Evolutionary conservation across 2,888 invertebrate genomes (phyloP), one percentile per base, ranked within the genome.

Genomic region (Conchocele bisecta): DNA sequence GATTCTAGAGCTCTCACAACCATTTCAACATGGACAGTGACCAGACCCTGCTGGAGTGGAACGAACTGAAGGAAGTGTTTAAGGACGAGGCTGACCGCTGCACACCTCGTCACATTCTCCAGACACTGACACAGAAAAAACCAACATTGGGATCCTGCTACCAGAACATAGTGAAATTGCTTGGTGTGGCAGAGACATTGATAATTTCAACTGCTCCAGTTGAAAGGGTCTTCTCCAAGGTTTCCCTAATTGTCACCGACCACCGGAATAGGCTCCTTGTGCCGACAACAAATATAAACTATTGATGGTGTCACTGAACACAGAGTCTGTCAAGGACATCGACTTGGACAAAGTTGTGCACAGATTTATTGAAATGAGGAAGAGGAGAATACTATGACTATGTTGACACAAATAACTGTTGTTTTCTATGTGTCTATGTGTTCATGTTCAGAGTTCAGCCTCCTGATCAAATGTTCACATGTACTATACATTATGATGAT

Each of bases 161-260:
- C 20, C 69, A 57, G 13, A 69, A 59, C 26, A 51, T 69, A 1
- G 17, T 37, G 1, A 60, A 64, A 29, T 42, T 74, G 5, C 46
- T 69, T 17, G 22, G 11, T 9, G 35, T 60, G 22, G 35, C 39
- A 15, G 56, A 69, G 41, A 46, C 60, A 20, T 15, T 73, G 4
- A 73, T 73, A 26, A 29, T 73, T 2, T 64, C 68, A 37, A 73
- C 65, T 17, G 58, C 73, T 1, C 48, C 68, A 17, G 68, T 61
- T 5, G 69, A 74, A 39, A 53, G 71, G 35, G 71, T 65, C 0
- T 73, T 68, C 31, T 63, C 67, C 2, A 37, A 28, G 22, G 73
- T 68, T 5, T 37, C 68, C 20, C 35, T 74, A 7, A 64, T 54
- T 24, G 67, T 72, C 2, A 72, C 65, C 2, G 33, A 51, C 0